These are phyloP conservation scores for Netelia fuscicornis DNA, from an alignment of 2,888 invertebrate species.

Conservation along the genomic window DNA sequence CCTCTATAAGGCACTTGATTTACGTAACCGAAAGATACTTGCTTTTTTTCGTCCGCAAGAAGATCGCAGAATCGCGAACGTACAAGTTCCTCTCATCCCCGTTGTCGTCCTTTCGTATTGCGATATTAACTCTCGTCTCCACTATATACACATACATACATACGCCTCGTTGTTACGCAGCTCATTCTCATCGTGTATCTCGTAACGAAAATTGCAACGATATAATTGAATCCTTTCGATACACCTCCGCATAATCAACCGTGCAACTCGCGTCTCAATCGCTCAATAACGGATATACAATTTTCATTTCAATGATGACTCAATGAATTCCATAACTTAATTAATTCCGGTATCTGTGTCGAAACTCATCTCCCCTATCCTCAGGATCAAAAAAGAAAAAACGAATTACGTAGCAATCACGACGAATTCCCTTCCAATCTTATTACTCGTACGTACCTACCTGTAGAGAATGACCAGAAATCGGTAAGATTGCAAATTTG, in stretches of 20 bases:
- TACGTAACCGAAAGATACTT: constrained; percentile 60
- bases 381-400: neutral
- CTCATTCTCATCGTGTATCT: constrained; percentile 42
- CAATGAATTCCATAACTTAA: neutral
- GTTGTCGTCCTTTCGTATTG: constrained; percentile 43
- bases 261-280: neutral
- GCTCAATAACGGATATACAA: too few relatives aligned
- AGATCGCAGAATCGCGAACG: constrained; percentile 32
- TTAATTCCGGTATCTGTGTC: neutral
- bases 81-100: constrained; percentile 47
- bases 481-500: neutral
- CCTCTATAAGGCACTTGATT: constrained; percentile 53
- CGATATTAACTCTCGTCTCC: constrained; percentile 56
- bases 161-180: constrained; percentile 42
- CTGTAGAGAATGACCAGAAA: neutral
- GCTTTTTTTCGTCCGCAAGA: constrained; percentile 30
- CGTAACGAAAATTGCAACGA: constrained; percentile 19
- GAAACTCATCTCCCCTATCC: neutral
- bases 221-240: constrained; percentile 4
- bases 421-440: neutral
- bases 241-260: neutral
- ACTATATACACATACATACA: constrained; percentile 6
- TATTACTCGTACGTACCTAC: neutral
- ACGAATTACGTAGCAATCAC: neutral
- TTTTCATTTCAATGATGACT: neutral